These are phyloP conservation scores for Takifugu flavidus DNA, from an alignment of 2,113 vertebrate species.

Conservation along the genomic window DNA sequence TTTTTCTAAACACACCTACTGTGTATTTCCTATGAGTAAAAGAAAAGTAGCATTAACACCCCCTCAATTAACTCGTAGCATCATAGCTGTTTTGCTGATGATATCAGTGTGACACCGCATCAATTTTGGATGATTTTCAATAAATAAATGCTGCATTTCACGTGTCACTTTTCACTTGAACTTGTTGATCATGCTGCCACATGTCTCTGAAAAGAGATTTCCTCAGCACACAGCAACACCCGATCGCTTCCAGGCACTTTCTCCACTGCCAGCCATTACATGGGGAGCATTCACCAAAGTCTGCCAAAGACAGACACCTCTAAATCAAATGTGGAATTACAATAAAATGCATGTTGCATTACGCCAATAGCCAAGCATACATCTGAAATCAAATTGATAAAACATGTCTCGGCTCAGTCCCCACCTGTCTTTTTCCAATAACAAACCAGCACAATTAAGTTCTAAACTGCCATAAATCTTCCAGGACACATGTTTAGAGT, in stretches of 20 bases:
- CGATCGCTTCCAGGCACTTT: constrained; percentile 35
- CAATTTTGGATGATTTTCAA: too few relatives aligned
- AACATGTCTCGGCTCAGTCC: constrained; percentile 65
- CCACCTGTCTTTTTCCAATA: constrained; percentile 71
- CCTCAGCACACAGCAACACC: constrained; percentile 25
- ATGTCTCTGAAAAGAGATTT: constrained; percentile 20
- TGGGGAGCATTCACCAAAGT: constrained; percentile 29
- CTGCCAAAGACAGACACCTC: constrained; percentile 52
- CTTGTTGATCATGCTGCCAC: constrained; percentile 31
- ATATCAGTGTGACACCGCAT: too few relatives aligned
- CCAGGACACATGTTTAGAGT: constrained; percentile 56
- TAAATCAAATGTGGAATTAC: constrained; percentile 64
- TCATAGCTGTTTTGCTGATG: too few relatives aligned
- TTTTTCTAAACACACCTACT: too few relatives aligned
- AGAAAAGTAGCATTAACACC: too few relatives aligned
- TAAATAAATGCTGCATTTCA: neutral
- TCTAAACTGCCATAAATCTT: constrained; percentile 67
- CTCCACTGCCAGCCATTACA: constrained; percentile 18
- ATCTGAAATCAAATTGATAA: constrained; percentile 57
- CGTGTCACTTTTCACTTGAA: constrained; percentile 17
- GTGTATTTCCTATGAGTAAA: too few relatives aligned
- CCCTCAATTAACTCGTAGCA: too few relatives aligned
- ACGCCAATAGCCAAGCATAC: constrained; percentile 46
- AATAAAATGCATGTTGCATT: constrained; percentile 52
- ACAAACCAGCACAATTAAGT: constrained; percentile 71